Conservation (phyloP, 1,140 invertebrate species). For the Drosophila lini region DNA sequence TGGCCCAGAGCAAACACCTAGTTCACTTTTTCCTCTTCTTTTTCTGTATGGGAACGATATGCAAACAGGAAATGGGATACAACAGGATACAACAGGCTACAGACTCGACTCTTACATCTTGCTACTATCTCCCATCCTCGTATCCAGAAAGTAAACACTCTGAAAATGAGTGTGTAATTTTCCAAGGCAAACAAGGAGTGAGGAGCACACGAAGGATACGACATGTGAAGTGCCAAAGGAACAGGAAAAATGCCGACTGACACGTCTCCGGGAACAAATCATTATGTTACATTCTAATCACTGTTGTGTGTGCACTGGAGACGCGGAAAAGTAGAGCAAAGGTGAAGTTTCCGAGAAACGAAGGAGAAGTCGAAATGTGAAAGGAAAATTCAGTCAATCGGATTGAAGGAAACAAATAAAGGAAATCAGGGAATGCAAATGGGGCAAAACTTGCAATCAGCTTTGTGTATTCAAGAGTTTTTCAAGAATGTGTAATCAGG, state of each 20-base stretch:
- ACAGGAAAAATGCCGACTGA: slow-evolving; percentile 40
- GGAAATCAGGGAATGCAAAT: slow-evolving; percentile 15
- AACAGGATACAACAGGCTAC: slow-evolving; percentile 57
- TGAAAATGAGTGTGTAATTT: slow-evolving; percentile 78
- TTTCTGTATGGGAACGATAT: slow-evolving; percentile 32
- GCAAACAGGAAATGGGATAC: slow-evolving; percentile 76
- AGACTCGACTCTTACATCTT: slow-evolving; percentile 33
- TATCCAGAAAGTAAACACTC: slow-evolving; percentile 76
- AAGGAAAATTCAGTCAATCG: slow-evolving; percentile 12
- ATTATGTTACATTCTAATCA: slow-evolving; percentile 66
- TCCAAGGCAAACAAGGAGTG: slow-evolving; percentile 69
- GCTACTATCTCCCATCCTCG: slow-evolving; percentile 40
- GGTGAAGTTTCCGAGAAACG: slow-evolving; percentile 19
- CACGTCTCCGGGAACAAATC: slow-evolving; percentile 47
- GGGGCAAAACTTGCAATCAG: slow-evolving; percentile 7
- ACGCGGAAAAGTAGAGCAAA: slow-evolving; percentile 50
- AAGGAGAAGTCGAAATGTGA: background rate
- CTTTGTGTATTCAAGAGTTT: slow-evolving; percentile 1
- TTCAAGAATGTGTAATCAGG: background rate
- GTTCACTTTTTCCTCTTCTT: slow-evolving; percentile 52
- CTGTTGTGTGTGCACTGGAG: slow-evolving; percentile 15
- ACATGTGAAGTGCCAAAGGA: slow-evolving; percentile 58
- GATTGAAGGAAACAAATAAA: slow-evolving; percentile 14
- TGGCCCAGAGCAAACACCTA: slow-evolving; percentile 68
- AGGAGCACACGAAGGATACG: slow-evolving; percentile 28